These are phyloP conservation scores for Brachionus plicatilis DNA, from an alignment of 1,140 invertebrate genomes.

Conservation along the genomic window DNA sequence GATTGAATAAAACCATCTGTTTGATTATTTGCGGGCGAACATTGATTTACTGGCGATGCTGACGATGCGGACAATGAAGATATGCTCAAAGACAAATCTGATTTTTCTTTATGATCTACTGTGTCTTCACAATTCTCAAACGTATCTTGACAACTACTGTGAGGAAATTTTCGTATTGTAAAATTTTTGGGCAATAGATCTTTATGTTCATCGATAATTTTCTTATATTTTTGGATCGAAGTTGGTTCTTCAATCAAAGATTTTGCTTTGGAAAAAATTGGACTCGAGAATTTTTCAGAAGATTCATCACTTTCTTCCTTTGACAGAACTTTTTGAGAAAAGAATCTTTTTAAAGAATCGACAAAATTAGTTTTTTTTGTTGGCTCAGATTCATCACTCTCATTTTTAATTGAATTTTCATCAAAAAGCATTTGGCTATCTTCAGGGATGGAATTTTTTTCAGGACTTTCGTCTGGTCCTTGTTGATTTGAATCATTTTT, in stretches of 20 bases:
- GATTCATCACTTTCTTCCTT: not conserved
- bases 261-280: not conserved
- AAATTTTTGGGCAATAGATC: constrained; percentile 6
- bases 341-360: not conserved
- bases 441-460: not conserved
- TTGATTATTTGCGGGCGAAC: not conserved
- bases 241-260: not conserved
- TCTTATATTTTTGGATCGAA: not conserved
- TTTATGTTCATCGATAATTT: constrained; percentile 21
- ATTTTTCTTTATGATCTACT: not conserved
- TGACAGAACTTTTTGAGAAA: not conserved
- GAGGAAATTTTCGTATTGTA: constrained; percentile 12
- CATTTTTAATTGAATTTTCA: not conserved
- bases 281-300: not conserved
- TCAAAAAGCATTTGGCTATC: not conserved
- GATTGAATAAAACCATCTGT: not conserved
- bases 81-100: not conserved
- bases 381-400: not conserved
- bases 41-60: not conserved
- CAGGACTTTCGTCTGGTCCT: not conserved
- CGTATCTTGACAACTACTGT: constrained; percentile 1
- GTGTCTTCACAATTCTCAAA: not conserved
- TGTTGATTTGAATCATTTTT: not conserved
- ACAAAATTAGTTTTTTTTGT: constrained; percentile 4
- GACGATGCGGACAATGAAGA: not conserved